Evolutionary conservation across 2,113 vertebrate species (phyloP).

Genomic region (Clinocottus analis): DNA sequence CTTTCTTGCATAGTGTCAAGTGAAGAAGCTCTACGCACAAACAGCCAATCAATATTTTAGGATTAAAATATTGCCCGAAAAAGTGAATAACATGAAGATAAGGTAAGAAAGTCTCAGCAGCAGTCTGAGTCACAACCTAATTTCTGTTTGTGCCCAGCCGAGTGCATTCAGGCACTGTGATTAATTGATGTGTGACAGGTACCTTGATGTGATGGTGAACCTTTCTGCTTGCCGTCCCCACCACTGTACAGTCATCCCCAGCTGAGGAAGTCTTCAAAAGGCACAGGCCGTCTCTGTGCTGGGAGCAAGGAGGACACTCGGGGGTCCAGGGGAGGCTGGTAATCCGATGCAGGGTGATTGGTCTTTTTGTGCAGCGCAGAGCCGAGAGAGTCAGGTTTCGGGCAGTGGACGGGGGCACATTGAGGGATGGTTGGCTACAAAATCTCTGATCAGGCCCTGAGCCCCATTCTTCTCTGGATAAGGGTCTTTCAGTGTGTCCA

Average conservation of each 20-base stretch:
- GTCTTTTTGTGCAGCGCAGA: slow-evolving; percentile 55
- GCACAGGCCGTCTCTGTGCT: slow-evolving; percentile 36
- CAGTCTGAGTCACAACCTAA: neutral
- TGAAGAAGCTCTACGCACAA: neutral
- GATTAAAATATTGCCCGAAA: neutral
- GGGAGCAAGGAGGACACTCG: slow-evolving; percentile 29
- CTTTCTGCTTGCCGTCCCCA: slow-evolving; percentile 35
- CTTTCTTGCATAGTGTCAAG: slow-evolving; percentile 4
- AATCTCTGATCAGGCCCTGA: slow-evolving; percentile 46
- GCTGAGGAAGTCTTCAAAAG: slow-evolving; percentile 48
- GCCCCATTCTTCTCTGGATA: slow-evolving; percentile 76
- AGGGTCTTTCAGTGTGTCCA: slow-evolving; percentile 70
- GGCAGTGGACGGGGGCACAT: slow-evolving; percentile 7
- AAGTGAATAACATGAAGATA: slow-evolving; percentile 5
- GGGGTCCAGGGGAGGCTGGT: slow-evolving; percentile 61
- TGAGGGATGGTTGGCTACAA: slow-evolving; percentile 50
- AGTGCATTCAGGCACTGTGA: neutral
- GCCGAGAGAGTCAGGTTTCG: slow-evolving; percentile 17
- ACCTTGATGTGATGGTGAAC: slow-evolving; percentile 78
- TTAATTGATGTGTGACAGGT: slow-evolving; percentile 50
- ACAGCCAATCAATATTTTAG: neutral
- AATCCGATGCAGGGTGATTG: slow-evolving; percentile 70
- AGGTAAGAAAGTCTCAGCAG: neutral
- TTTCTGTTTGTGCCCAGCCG: neutral
- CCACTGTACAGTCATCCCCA: slow-evolving; percentile 30